Conservation (phyloP, 2,113 vertebrate species). For the Heterochromis multidens region DNA sequence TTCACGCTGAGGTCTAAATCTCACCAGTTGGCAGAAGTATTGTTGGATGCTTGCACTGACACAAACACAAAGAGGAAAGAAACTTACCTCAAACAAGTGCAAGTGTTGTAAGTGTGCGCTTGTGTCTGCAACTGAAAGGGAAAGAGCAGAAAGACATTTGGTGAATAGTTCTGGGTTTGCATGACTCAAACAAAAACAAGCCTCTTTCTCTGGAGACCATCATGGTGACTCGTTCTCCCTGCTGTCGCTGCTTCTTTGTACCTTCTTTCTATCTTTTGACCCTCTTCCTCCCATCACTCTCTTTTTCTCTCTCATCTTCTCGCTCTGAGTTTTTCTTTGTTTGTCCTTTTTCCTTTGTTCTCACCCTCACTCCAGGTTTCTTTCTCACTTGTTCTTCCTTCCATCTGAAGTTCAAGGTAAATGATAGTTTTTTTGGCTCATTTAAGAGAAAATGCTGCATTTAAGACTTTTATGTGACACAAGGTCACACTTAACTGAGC, state of each 20-base stretch:
- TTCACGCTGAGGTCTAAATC: constrained; percentile 27
- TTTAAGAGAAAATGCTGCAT: not conserved
- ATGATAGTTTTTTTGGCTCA: no score
- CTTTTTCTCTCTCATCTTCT: not conserved
- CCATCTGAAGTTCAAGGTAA: not conserved
- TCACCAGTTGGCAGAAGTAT: constrained; percentile 12
- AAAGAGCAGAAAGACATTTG: not conserved
- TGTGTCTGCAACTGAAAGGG: not conserved
- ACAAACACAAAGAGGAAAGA: not conserved
- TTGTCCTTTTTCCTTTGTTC: not conserved
- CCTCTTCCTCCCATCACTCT: not conserved
- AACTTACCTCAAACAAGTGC: not conserved
- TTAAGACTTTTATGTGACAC: not conserved
- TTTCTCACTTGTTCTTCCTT: not conserved
- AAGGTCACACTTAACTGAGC: not conserved
- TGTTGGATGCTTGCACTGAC: not conserved
- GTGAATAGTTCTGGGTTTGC: not conserved
- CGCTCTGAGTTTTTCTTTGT: not conserved
- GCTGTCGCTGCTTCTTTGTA: not conserved
- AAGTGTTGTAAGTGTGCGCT: not conserved
- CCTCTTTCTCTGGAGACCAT: not conserved
- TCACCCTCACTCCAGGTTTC: not conserved
- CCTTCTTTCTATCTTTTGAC: not conserved
- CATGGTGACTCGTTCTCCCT: not conserved
- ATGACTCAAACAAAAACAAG: not conserved